Conservation (phyloP, 2,797 vertebrate species). For the Lutjanus campechanus region DNA sequence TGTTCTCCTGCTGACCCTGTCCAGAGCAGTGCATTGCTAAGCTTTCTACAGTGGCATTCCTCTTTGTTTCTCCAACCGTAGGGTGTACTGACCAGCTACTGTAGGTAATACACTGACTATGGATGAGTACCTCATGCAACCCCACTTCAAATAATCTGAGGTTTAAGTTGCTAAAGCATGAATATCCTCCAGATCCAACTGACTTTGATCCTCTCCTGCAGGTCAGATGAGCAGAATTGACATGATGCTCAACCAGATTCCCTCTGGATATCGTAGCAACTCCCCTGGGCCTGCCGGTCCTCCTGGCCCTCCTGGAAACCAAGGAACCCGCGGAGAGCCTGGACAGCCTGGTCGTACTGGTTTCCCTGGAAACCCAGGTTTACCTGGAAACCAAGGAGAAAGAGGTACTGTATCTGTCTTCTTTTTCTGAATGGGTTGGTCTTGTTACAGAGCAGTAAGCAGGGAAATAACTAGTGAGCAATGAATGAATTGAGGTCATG, state of each 20-base stretch:
- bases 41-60: too few relatives aligned
- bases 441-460: background rate
- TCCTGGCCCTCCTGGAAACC: slow-evolving; percentile 90
- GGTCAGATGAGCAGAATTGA: slow-evolving; percentile 98
- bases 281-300: slow-evolving; percentile 93
- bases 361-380: slow-evolving; percentile 93
- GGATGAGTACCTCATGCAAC: too few relatives aligned
- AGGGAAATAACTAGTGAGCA: background rate
- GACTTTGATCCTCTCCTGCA: slow-evolving; percentile 60
- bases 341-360: slow-evolving; percentile 92
- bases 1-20: too few relatives aligned
- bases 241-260: slow-evolving; percentile 98
- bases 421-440: background rate
- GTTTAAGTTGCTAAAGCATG: background rate
- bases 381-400: slow-evolving; percentile 93
- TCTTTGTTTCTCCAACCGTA: too few relatives aligned
- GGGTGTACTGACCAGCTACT: too few relatives aligned
- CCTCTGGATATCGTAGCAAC: slow-evolving; percentile 94
- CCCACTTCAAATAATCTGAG: too few relatives aligned
- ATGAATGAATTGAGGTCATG: slow-evolving; percentile 1
- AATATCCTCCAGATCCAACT: background rate
- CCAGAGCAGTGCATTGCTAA: too few relatives aligned
- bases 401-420: slow-evolving; percentile 85
- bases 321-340: slow-evolving; percentile 92
- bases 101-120: too few relatives aligned